Conservation (phyloP, 2,888 invertebrate genomes). For the Epistrophe grossulariae region DNA sequence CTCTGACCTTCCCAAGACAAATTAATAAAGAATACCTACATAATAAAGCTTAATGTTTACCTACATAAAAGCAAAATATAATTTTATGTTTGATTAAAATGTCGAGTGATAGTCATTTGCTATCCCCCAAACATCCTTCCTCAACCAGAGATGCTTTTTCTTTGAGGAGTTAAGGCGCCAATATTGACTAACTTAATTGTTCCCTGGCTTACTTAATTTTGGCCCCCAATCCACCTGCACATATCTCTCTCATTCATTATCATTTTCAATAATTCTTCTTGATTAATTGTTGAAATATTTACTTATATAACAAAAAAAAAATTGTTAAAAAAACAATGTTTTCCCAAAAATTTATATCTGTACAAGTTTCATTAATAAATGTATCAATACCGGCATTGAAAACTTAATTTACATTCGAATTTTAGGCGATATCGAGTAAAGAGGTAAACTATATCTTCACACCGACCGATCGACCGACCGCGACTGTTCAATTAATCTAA, state of each 20-base stretch:
- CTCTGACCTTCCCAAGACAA: too few species aligned
- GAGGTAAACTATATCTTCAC: slow-evolving; percentile 15
- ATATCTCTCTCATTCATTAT: slow-evolving; percentile 54
- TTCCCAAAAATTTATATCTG: slow-evolving; percentile 58
- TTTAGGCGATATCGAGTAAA: slow-evolving; percentile 61
- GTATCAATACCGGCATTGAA: slow-evolving; percentile 59
- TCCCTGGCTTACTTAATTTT: not conserved
- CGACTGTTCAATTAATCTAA: not conserved
- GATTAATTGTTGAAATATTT: slow-evolving; percentile 66
- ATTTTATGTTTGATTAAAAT: too few species aligned
- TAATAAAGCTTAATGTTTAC: too few species aligned
- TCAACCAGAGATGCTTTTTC: not conserved
- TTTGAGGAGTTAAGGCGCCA: not conserved
- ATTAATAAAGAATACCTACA: too few species aligned
- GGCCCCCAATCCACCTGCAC: not conserved
- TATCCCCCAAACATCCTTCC: not conserved
- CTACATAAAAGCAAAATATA: too few species aligned
- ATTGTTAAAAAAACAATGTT: slow-evolving; percentile 39
- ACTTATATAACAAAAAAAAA: slow-evolving; percentile 62
- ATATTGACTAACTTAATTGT: not conserved
- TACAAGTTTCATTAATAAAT: slow-evolving; percentile 55
- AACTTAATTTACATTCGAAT: slow-evolving; percentile 68
- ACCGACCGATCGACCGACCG: not conserved
- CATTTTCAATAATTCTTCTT: slow-evolving; percentile 53
- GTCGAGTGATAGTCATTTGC: too few species aligned